Evolutionary conservation across 2,797 vertebrate genomes (phyloP), one percentile per base, ranked within the genome.

Genomic region (Meriones psammophilus): DNA sequence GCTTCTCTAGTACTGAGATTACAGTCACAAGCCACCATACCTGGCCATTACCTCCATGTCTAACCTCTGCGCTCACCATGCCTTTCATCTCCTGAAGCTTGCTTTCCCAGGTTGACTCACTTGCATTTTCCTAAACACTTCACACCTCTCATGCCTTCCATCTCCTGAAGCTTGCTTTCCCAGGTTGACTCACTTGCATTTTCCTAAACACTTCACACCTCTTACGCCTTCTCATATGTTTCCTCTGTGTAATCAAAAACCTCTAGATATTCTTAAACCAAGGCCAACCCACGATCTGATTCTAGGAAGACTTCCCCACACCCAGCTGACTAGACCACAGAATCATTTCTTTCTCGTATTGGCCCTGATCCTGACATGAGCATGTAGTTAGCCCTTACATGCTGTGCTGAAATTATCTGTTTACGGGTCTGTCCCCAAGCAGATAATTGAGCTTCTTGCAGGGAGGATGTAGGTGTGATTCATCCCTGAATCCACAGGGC

Each of bases 121-220:
- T 97, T 36, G 66, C 17, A 36, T 91, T 96, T 96, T 76, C 88
- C 88, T 73, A 15, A 60, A 80, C 56, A 84, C 33, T 78, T 96
- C 83, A 91, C 79, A 96, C 93, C 92, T 91, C 66, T 84, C 10
- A 15, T 71, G 74, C 50, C 64, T 54, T 89, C 79, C 73, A 66
- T 42, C n/a, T 42, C 56, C 89, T 83, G 30, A 84, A 42, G n/a
- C 66, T 39, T 66, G 73, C 54, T 81, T 92, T 88, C 71, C 6
- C 68, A 94, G 46, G 36, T 94, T 68, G 46, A 88, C 13, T 92
- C 68, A 85, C 66, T 97, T 36, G 66, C 17, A 36, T 91, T 96
- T 96, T 76, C 88, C 88, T 73, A 15, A 60, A 80, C 56, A 84
- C 33, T 78, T 96, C 83, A 91, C 79, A 96, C 93, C 92, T 91